phyloP scores from a whole-genome alignment of 2,113 vertebrate genomes.

The Uropsilus gracilis region DNA sequence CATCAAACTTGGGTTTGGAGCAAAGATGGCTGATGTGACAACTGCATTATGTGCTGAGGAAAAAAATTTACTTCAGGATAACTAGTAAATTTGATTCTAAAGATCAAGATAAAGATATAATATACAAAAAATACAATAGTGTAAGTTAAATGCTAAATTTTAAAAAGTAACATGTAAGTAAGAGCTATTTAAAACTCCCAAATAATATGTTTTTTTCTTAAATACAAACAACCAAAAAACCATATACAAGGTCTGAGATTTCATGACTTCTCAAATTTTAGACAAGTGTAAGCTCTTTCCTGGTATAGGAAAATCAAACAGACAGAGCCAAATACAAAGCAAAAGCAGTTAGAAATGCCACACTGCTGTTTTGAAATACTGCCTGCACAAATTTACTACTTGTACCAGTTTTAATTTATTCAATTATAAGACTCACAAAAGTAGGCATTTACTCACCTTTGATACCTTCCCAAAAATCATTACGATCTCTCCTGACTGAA shows the following conservation, averaged over 20 bases:
- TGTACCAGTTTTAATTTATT: conserved; percentile 38
- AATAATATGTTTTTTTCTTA: background rate
- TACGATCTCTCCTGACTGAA: conserved; percentile 96
- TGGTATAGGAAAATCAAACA: conserved; percentile 22
- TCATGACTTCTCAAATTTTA: conserved; percentile 35
- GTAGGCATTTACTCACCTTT: conserved; percentile 90
- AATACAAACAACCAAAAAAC: background rate
- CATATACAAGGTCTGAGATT: background rate
- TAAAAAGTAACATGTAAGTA: conserved; percentile 29
- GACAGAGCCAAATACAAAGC: conserved; percentile 44
- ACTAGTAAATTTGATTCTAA: conserved; percentile 43
- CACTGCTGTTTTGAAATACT: conserved; percentile 38
- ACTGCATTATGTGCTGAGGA: conserved; percentile 96
- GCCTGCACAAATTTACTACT: background rate
- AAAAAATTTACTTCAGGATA: conserved; percentile 70
- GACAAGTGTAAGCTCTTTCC: background rate
- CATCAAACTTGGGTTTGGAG: conserved; percentile 96
- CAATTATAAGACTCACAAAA: background rate
- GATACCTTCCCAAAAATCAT: conserved; percentile 99
- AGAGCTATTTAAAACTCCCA: background rate
- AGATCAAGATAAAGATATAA: background rate
- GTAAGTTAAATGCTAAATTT: background rate
- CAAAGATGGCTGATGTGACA: conserved; percentile 98
- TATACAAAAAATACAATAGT: background rate
- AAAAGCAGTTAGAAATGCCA: background rate